Base-by-base conservation (phyloP, 2,797 vertebrate species). In the Phrynocephalus guinanensis region DNA sequence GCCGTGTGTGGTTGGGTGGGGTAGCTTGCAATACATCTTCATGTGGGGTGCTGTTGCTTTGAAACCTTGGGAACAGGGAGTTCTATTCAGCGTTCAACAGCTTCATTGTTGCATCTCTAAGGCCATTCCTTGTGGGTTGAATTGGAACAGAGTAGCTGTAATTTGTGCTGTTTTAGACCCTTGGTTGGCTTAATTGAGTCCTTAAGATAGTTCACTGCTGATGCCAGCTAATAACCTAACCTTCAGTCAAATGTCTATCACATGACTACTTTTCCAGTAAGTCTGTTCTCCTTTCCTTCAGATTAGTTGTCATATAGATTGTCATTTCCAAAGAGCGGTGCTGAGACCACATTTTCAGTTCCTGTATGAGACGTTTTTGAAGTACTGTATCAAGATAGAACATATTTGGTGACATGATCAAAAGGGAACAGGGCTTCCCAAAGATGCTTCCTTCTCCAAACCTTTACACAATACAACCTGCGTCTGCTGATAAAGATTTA, bases 271-370 rank as follows among this genome's bases (percentile, higher is more conserved):
- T 63, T 93, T 71, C 86, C 85, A 78, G 72, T 83, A 22, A 83
- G 16, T 13, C 90, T 60, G 20, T 44, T 94, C 92, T 84, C 13
- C 71, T 91, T 90, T 82, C 86, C 75, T 33, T 93, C 83, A 90
- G 84, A 76, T 86, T 84, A 92, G 85, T 78, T 85, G 79, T 93
- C 89, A 90, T 4, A 71, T 88, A 87, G 90, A 86, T 88, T 33
- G 73, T 91, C 86, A 7, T 87, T 93, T 93, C 92, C 92, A 94
- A 89, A 91, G 86, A 91, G 68, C 87, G 72, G 20, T 95, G 93
- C 92, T 94, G 94, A 96, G 92, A 30, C 52, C 87, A 93, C 94
- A 91, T 90, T 96, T 96, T 95, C 92, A 84, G 92, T 95, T 96
- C 93, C 95, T 93, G 22, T 56, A 56, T 73, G 76, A 82, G 83